Evolutionary conservation across 2,113 vertebrate genomes (phyloP), one percentile per base, ranked within the genome.

Genomic region (Condylura cristata): DNA sequence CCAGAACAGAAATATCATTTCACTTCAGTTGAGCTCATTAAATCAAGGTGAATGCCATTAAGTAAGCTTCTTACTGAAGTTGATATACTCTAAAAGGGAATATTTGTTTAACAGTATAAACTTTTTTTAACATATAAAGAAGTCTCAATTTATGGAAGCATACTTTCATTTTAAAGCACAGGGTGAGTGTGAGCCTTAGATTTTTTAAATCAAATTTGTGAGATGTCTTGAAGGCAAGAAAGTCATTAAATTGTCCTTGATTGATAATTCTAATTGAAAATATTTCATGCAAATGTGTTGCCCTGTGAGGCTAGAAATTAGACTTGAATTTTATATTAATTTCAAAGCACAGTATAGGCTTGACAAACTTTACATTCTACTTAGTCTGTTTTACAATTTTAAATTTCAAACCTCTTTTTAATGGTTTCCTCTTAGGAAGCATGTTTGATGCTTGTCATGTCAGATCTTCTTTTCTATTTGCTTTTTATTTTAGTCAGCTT

Each of bases 191-290:
- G 76, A 95, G 65, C 51, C 44, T 91, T 51, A 41, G 28, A 81
- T 86, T 94, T 88, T 85, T 88, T 7, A 58, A 95, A 86, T 95
- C 94, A 90, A 12, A 95, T 93, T 95, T 87, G 6, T 79, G 79
- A 61, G 61, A 76, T 88, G 16, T 84, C 65, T 94, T 86, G 86
- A 94, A 86, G 3, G 4, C n/a, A 96, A 75, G 48, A 86, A 32
- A 94, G 90, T 94, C 30, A 26, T 91, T 95, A 93, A 58, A n/a
- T 95, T 96, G 90, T 39, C 32, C 91, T 96, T 94, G 56, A 41
- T 71, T 87, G 91, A 56, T 74, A 79, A 93, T 92, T 95, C 72
- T 96, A 96, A 93, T n/a, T 75, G 66, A 92, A 96, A 95, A 96
- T 60, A 89, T 92, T 91, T 96, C 70, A 51, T 96, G 80, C 61